phyloP scores from a whole-genome alignment of 2,113 vertebrate species.

The Pogonocichla stellata region DNA sequence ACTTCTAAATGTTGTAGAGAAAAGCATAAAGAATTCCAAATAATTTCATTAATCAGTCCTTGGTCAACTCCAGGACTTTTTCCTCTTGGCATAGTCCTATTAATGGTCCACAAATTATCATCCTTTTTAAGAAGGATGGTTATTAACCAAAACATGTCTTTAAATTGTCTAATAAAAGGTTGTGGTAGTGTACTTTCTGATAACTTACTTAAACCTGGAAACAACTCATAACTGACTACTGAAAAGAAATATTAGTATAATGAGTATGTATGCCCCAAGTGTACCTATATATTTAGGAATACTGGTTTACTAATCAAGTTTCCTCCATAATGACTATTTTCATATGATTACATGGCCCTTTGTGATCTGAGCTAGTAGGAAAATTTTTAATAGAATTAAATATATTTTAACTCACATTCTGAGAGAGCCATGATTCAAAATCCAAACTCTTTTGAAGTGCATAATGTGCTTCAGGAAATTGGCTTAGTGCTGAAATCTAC shows the following conservation, averaged over 20 bases:
- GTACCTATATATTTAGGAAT: not conserved
- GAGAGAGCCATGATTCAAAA: not conserved
- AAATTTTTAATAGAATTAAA: constrained; percentile 31
- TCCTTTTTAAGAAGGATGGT: not conserved
- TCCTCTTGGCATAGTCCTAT: not conserved
- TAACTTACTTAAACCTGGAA: not conserved
- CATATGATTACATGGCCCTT: not conserved
- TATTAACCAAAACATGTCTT: not conserved
- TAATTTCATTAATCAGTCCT: not conserved
- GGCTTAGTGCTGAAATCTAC: constrained; percentile 28
- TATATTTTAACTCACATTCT: not conserved
- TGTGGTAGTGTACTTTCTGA: not conserved
- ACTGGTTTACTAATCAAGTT: not conserved
- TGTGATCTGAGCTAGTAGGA: not conserved
- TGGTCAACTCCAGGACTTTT: not conserved
- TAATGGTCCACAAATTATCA: not conserved
- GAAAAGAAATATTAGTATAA: not conserved
- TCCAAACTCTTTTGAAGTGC: not conserved
- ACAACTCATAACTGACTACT: not conserved
- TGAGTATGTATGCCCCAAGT: not conserved
- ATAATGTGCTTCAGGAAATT: constrained; percentile 34
- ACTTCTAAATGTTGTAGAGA: not conserved
- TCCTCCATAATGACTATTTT: not conserved
- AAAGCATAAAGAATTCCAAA: not conserved
- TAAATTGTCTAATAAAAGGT: not conserved